Base-by-base conservation (phyloP, 2,797 vertebrate species). In the Neoniphon sammara region DNA sequence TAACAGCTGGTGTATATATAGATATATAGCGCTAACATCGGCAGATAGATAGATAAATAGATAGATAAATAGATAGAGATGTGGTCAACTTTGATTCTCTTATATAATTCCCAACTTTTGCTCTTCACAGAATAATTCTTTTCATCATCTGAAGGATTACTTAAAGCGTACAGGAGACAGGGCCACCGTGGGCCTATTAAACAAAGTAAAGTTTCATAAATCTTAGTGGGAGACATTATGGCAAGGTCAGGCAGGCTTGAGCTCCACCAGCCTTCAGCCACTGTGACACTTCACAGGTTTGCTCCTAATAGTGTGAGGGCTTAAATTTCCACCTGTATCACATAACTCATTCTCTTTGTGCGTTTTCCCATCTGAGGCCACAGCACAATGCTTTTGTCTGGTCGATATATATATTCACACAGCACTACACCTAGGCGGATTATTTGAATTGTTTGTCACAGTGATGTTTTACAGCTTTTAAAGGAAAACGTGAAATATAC, bases 191-290 rank as follows among this genome's bases (percentile, higher is more conserved):
- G 20, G 62, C 25, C 9, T 53, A 62, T 73, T 78, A 80, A 73
- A 65, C 34, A 46, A 27, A 64, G 34, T 73, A 77, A 70, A 23
- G 34, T 74, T 82, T 80, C 74, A 77, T 62, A 63, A 78, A 63
- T 74, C 73, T 67, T 49, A 59, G 49, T 6, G 42, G 54, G n/a
- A 5, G 18, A 42, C 53, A 58, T 31, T 17, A 57, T 56, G 52
- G 70, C 18, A 52, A 83, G 74, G 65, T 79, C 78, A 84, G 72
- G 9, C 12, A 12, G 36, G 62, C 46, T 53, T 74, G 63, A 73
- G 59, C 65, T 62, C 71, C 59, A 54, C 47, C 53, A 77, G 70
- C 55, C 57, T 70, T 65, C 52, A 60, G 62, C 70, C 31, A 23
- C 58, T 0, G 55, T 62, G 74, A 68, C 62, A 68, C 70, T 57